A percentile compares a stretch with the other conserved stretches of the same genome.
Conservation (phyloP, 2,888 invertebrate genomes). For the Andricus curvator region DNA sequence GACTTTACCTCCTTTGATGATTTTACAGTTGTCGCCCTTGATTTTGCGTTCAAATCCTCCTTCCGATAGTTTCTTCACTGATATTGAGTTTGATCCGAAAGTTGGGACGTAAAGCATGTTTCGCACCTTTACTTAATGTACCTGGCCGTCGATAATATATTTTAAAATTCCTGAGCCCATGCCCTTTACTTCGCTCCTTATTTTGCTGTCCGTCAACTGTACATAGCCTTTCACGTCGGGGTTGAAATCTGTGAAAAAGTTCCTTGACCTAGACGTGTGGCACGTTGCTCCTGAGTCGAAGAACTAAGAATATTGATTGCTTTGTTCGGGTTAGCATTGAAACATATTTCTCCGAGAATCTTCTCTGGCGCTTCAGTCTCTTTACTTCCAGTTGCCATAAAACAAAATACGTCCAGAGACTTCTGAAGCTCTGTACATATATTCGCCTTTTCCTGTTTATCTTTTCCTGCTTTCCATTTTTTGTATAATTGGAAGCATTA, state of each 20-base stretch:
- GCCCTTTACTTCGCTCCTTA: constrained; percentile 42
- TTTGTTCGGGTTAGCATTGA: not conserved
- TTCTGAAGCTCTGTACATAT: not conserved
- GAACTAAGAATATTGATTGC: not conserved
- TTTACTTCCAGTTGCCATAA: not conserved
- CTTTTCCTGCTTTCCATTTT: constrained; percentile 25
- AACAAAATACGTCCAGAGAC: not conserved
- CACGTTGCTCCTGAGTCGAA: constrained; percentile 48
- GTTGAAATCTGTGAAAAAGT: constrained; percentile 23
- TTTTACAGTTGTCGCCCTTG: too few relatives aligned
- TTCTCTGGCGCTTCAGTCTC: not conserved
- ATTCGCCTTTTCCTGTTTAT: constrained; percentile 36
- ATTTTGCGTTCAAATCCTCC: constrained; percentile 25
- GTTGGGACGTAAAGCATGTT: constrained; percentile 53
- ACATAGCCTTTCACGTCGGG: constrained; percentile 1
- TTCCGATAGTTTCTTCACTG: constrained; percentile 52
- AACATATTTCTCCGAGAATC: not conserved
- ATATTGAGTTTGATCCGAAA: constrained; percentile 50
- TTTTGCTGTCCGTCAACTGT: constrained; percentile 41
- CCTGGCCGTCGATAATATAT: not conserved
- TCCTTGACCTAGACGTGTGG: constrained; percentile 33
- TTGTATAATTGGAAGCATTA: constrained; percentile 41
- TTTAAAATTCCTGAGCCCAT: not conserved
- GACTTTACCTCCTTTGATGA: too few relatives aligned
- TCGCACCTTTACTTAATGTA: constrained; percentile 39